A percentile compares a stretch with the other conserved stretches of the same genome.
Conservation (phyloP, 2,888 invertebrate species). For the Caenorhabditis virilis region DNA sequence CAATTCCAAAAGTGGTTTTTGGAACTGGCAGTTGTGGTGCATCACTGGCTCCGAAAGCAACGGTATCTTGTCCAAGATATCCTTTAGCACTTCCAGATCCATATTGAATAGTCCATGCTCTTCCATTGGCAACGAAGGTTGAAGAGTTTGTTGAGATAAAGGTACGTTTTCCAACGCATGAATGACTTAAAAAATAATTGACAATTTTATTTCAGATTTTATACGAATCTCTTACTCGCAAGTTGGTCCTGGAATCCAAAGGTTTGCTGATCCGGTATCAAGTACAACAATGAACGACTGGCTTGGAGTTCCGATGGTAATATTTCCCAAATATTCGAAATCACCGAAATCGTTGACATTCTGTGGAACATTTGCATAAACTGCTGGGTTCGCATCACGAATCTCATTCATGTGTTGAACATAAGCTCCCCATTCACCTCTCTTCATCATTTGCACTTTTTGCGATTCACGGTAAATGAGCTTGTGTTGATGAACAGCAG, state of each 20-base stretch:
- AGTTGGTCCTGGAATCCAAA: constrained; percentile 53
- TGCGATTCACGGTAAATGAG: constrained; percentile 43
- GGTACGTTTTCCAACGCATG: constrained; percentile 77
- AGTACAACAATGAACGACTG: constrained; percentile 54
- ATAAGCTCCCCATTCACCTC: constrained; percentile 43
- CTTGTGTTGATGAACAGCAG: constrained; percentile 50
- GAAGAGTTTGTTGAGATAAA: constrained; percentile 85
- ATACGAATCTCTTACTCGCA: constrained; percentile 14
- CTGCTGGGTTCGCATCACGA: constrained; percentile 20
- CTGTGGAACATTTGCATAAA: constrained; percentile 31
- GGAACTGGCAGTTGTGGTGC: constrained; percentile 40
- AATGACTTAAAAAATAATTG: background rate
- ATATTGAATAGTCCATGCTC: constrained; percentile 86
- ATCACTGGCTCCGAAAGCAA: constrained; percentile 71
- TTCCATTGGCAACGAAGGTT: constrained; percentile 85
- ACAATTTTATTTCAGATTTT: too few relatives aligned
- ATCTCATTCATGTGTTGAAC: constrained; percentile 35
- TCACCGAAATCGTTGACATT: constrained; percentile 42
- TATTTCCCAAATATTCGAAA: constrained; percentile 69
- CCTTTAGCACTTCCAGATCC: constrained; percentile 89
- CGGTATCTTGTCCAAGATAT: constrained; percentile 86
- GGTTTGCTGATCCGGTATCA: constrained; percentile 59
- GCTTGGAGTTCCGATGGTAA: constrained; percentile 53
- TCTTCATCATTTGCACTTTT: constrained; percentile 39
- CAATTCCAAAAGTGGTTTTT: constrained; percentile 50